A percentile compares a stretch with the other conserved stretches of the same genome.
phyloP scores from a whole-genome alignment of 2,113 vertebrate species.

The Labeo catla region DNA sequence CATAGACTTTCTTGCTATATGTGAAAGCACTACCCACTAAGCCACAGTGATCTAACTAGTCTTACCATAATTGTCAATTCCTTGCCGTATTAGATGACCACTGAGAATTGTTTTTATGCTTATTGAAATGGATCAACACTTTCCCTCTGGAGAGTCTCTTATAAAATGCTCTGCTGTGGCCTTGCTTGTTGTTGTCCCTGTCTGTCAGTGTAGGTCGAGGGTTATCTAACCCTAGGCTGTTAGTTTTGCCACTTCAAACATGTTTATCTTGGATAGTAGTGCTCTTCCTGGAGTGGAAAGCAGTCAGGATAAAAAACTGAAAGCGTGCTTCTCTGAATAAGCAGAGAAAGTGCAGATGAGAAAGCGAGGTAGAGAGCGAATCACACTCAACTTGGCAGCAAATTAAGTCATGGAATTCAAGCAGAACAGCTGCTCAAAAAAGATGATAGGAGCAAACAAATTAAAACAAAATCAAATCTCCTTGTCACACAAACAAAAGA shows the following conservation, averaged over 20 bases:
- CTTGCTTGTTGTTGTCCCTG: neutral
- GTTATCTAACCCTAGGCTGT: constrained; percentile 4
- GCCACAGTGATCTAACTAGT: neutral
- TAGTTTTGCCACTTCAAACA: constrained; percentile 12
- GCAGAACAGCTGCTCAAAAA: constrained; percentile 24
- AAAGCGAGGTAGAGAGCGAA: neutral
- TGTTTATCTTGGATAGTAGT: constrained; percentile 21
- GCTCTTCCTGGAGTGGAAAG: neutral
- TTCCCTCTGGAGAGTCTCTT: neutral
- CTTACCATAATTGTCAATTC: neutral
- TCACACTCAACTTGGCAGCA: constrained; percentile 14
- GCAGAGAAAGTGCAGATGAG: constrained; percentile 1
- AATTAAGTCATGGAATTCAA: constrained; percentile 18
- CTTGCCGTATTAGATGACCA: neutral
- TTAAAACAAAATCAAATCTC: constrained; percentile 38
- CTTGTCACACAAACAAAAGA: constrained; percentile 39
- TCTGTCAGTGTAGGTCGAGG: neutral
- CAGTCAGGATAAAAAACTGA: constrained; percentile 7
- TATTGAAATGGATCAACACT: constrained; percentile 2
- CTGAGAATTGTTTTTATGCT: neutral
- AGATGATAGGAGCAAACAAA: constrained; percentile 24
- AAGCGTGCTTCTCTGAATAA: constrained; percentile 10
- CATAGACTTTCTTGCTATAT: neutral
- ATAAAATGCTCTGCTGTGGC: neutral
- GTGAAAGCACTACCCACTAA: neutral